Conservation (phyloP, 2,888 invertebrate genomes). For the Crossocerus cetratus region DNA sequence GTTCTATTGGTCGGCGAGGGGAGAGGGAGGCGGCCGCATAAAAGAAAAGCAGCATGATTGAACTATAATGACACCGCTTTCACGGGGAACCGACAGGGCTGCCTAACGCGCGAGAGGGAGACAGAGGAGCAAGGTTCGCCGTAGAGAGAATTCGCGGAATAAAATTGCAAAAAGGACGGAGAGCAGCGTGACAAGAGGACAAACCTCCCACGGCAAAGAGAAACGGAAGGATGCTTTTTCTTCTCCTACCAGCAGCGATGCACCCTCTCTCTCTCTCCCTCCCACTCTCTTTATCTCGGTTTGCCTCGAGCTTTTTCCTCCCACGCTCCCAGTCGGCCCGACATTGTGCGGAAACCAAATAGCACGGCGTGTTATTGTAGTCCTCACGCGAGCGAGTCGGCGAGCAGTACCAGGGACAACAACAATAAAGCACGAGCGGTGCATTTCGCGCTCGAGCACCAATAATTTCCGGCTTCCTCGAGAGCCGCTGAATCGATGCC, state of each 20-base stretch:
- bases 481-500: neutral
- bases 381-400: neutral
- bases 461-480: conserved; percentile 1
- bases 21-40: conserved; percentile 51
- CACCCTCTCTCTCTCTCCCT: neutral
- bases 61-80: conserved; percentile 65
- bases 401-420: neutral
- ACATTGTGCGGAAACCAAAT: conserved; percentile 10
- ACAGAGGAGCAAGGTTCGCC: conserved; percentile 19
- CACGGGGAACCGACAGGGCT: conserved; percentile 22
- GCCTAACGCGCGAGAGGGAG: too few relatives aligned
- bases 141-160: conserved; percentile 52
- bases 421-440: neutral
- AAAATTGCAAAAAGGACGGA: conserved; percentile 65
- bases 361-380: conserved; percentile 6
- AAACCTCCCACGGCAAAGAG: conserved; percentile 34
- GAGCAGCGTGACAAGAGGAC: conserved; percentile 57
- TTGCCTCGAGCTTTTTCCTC: neutral
- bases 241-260: conserved; percentile 3
- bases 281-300: conserved; percentile 2
- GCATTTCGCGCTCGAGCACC: neutral
- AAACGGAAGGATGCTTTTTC: conserved; percentile 31
- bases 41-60: conserved; percentile 69
- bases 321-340: neutral
- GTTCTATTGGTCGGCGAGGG: too few relatives aligned